Evolutionary conservation across 1,140 invertebrate genomes (phyloP), one percentile per base, ranked within the genome.

Genomic region (Drosophila ficusphila): DNA sequence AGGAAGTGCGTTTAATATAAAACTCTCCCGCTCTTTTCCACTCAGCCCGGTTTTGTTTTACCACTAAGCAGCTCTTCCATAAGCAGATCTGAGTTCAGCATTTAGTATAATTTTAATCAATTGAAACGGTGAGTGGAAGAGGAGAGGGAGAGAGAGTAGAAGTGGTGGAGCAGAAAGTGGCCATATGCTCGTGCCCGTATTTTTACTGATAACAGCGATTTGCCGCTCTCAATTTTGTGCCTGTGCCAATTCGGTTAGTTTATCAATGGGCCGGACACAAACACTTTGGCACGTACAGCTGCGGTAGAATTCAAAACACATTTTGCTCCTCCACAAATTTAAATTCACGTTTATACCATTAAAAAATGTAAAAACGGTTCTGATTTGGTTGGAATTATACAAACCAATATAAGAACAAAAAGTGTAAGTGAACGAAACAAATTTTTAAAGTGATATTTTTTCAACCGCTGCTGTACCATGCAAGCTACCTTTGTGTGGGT

Each of bases 141-240:
- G 11, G 9, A 12, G 7, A 12, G 21, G 19, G 1, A 18, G 33
- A 18, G 46, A 29, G 25, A 18, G 8, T 25, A 18, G n/a, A n/a
- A n/a, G n/a, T n/a, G 9, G 19, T 2, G 27, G 9, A 12, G 1
- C 14, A 14, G 16, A 23, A 61, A 38, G 25, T 29, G 39, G 8
- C 60, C 60, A 64, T 64, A 64, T 64, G 60, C 38, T 19, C 16
- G 39, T 16, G 14, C 14, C 29, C 16, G 4, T 18, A 14, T 53
- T n/a, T 54, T 44, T 12, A n/a, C 21, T 64, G 60, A 64, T 64
- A 64, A 64, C 19, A 33, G 39, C 29, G n/a, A 12, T 12, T 54
- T 34, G 53, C 18, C 25, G 47, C 47, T 31, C 46, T 48, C 27
- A 46, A 27, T 57, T 19, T n/a, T 11, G 21, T 14, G 19, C 34